Evolutionary conservation across 2,888 invertebrate species (phyloP).

Genomic region (Piscicola geometra): DNA sequence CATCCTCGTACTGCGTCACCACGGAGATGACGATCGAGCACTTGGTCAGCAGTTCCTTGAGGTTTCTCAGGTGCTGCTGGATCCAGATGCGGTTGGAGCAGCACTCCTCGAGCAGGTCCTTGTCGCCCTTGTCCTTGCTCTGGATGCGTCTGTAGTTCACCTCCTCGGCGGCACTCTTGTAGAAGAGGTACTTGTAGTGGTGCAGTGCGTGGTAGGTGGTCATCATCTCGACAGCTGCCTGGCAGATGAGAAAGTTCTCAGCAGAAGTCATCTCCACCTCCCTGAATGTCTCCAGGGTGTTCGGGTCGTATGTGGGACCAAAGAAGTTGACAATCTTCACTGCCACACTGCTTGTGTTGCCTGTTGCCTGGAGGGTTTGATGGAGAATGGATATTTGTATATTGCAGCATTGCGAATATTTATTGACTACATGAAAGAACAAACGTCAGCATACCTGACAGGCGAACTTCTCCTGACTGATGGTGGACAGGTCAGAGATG

Average conservation of each 20-base stretch:
- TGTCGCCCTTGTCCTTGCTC: constrained; percentile 45
- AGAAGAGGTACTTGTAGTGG: constrained; percentile 52
- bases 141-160: constrained; percentile 33
- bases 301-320: constrained; percentile 30
- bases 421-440: neutral
- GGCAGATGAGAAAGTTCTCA: constrained; percentile 32
- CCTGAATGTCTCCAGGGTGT: constrained; percentile 25
- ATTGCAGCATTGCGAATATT: neutral
- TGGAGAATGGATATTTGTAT: neutral
- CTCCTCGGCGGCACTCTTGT: constrained; percentile 50
- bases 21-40: constrained; percentile 37
- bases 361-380: constrained; percentile 27
- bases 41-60: constrained; percentile 37
- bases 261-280: constrained; percentile 27
- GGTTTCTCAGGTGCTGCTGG: constrained; percentile 41
- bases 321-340: constrained; percentile 29
- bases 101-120: constrained; percentile 51
- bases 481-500: constrained; percentile 19
- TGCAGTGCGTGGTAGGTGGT: constrained; percentile 50
- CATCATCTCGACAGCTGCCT: constrained; percentile 46
- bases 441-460: constrained; percentile 25
- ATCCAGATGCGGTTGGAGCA: constrained; percentile 53
- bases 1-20: constrained; percentile 34
- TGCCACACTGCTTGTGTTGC: constrained; percentile 15
- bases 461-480: neutral